Base-by-base conservation (phyloP, 2,113 vertebrate species). In the Hirundichthys speculiger region DNA sequence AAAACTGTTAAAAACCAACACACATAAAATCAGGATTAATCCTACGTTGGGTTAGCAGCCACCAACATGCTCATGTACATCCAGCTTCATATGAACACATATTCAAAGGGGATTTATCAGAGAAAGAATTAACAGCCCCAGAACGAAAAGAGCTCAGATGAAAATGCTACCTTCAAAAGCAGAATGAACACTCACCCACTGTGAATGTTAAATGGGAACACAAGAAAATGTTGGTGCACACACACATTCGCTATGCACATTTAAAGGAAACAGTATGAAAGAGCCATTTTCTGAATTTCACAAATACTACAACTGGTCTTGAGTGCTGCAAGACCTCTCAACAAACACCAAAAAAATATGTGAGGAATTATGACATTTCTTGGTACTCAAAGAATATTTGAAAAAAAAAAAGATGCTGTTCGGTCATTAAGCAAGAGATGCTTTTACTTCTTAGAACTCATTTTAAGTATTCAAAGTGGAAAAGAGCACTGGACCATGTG, bases 31-130 rank as follows among this genome's bases (percentile, higher is more conserved):
- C 34, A 45, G 61, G 69, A 81, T 77, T 75, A 86, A 83, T 67
- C 72, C 69, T 56, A 58, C 73, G 77, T 82, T 71, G 69, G 66
- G 59, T 69, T 69, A 66, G 42, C 75, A 63, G 78, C 74, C 75
- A 25, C 74, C 50, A n/a, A 40, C 19, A 18, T 58, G 72, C 55
- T 73, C 69, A 57, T 58, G 77, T 58, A 72, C 65, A 71, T 77
- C 64, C 56, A 75, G 71, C 56, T 67, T 50, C 83, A 86, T 61
- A 75, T 81, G 67, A 73, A 83, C 3, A 77, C 75, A 77, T 72
- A 79, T 82, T 82, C 18, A 3, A 58, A 2, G 25, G 60, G 75
- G 77, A 82, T 84, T 85, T 86, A n/a, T 73, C 57, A 63, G 58
- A 63, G 56, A 46, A 51, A 77, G 73, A 78, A 70, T 80, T 73